These are phyloP conservation scores for Macaria notata DNA, from an alignment of 2,888 invertebrate genomes.

Conservation along the genomic window DNA sequence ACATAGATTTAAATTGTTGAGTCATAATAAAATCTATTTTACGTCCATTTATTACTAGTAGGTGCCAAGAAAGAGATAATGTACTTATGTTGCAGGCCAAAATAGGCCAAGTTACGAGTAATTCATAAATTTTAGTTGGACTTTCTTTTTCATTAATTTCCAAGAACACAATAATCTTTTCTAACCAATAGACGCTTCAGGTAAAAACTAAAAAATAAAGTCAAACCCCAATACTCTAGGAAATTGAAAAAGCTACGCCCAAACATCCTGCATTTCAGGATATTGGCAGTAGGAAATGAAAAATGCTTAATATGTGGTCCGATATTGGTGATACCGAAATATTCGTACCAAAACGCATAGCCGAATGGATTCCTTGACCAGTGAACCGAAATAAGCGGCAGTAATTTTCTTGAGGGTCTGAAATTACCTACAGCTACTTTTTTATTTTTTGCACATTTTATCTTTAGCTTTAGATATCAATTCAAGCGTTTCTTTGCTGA, in stretches of 20 bases:
- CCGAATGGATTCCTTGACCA: slow-evolving; percentile 31
- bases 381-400: slow-evolving; percentile 33
- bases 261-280: slow-evolving; percentile 64
- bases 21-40: too few species aligned
- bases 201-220: slow-evolving; percentile 42
- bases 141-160: too few species aligned
- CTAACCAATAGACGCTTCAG: slow-evolving; percentile 27
- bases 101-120: too few species aligned
- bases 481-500: too few species aligned
- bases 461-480: not conserved
- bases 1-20: too few species aligned
- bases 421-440: slow-evolving; percentile 24
- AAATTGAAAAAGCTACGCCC: slow-evolving; percentile 70
- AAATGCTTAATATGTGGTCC: slow-evolving; percentile 46
- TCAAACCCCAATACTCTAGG: slow-evolving; percentile 55
- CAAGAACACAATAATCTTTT: too few species aligned
- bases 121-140: too few species aligned
- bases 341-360: slow-evolving; percentile 23
- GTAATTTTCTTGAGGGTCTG: slow-evolving; percentile 33
- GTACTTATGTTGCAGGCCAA: too few species aligned
- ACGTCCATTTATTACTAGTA: too few species aligned
- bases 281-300: slow-evolving; percentile 69
- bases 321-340: slow-evolving; percentile 32
- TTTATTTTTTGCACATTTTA: slow-evolving; percentile 22
- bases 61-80: too few species aligned